Evolutionary conservation across 1,140 invertebrate genomes (phyloP), one percentile per base, ranked within the genome.

Genomic region (Lepidurus couesii): DNA sequence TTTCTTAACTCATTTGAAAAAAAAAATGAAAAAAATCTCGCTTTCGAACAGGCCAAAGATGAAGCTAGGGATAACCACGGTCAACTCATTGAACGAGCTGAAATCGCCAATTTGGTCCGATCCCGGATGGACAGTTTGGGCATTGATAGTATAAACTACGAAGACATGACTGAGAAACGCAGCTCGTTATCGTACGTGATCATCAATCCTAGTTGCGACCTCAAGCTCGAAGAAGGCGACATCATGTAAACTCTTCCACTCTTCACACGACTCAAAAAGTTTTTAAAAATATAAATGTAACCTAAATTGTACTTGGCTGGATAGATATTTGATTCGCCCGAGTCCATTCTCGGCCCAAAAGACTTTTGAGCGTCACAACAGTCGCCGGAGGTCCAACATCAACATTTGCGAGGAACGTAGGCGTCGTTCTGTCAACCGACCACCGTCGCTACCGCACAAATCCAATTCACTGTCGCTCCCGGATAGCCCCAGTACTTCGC

Each of bases 161-260:
- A 95, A 85, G 94, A 97, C 84, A 93, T 95, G 6, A 94, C 93
- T 78, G 94, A 96, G 84, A 95, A 97, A 86, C 87, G 95, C 53
- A 95, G 93, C 86, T 94, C 91, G 80, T 88, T 99, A 8, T 98
- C 96, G 2, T 99, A 98, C 86, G 97, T 98, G 77, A 98, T 99
- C 82, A 98, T 98, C 83, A 99, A 99, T 84, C 97, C 97, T 0
- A 96, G 94, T 84, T 98, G 96, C 88, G 97, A 99, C 87, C 88
- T 98, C 0, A 96, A 96, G 84, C 88, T 99, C 75, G 94, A 98
- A 86, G 93, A 96, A 84, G 97, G 95, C 65, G 97, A 99, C 86
- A 93, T 98, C 74, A 94, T 99, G 90, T 97, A 87, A 91, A 91
- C 87, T 77, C 78, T 1, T 47, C 7, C 21, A 16, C 53, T 21